Conservation (phyloP, 1,140 invertebrate genomes). For the Ctenoplectra terminalis region DNA sequence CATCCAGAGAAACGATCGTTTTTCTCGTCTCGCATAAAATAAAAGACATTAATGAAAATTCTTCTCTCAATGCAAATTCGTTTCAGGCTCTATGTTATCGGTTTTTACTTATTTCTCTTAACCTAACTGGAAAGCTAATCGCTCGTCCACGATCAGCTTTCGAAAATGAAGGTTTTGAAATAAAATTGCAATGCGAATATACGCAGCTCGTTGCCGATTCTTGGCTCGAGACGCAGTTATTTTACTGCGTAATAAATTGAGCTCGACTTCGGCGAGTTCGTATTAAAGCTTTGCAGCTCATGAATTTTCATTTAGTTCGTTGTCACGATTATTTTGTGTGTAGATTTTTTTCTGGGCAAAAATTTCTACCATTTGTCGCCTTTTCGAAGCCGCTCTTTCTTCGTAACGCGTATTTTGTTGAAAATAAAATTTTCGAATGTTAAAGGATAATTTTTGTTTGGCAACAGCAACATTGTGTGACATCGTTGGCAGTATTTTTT, state of each 20-base stretch:
- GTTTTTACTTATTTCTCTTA: conserved; percentile 39
- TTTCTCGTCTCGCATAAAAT: not conserved
- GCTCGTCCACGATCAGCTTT: not conserved
- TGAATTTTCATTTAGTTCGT: not conserved
- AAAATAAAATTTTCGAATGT: not conserved
- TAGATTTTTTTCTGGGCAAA: not conserved
- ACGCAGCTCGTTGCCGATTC: no score
- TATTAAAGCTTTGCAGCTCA: not conserved
- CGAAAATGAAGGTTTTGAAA: not conserved
- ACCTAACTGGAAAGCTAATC: conserved; percentile 30
- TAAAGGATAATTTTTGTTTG: not conserved
- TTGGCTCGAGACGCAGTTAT: not conserved
- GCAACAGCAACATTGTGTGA: not conserved
- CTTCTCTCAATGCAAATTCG: not conserved
- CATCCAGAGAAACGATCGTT: not conserved
- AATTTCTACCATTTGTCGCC: no score
- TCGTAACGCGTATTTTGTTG: no score
- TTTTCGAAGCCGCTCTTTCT: no score
- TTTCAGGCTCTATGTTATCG: not conserved
- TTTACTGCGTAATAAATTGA: not conserved
- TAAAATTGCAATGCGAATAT: not conserved
- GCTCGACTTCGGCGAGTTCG: not conserved
- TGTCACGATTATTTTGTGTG: not conserved
- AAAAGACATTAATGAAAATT: no score
- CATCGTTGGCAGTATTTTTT: not conserved